Evolutionary conservation across 30 jellyfish, hydroid and myxozoan species (phyloP).

Genomic region (Clytia hemisphaerica): DNA sequence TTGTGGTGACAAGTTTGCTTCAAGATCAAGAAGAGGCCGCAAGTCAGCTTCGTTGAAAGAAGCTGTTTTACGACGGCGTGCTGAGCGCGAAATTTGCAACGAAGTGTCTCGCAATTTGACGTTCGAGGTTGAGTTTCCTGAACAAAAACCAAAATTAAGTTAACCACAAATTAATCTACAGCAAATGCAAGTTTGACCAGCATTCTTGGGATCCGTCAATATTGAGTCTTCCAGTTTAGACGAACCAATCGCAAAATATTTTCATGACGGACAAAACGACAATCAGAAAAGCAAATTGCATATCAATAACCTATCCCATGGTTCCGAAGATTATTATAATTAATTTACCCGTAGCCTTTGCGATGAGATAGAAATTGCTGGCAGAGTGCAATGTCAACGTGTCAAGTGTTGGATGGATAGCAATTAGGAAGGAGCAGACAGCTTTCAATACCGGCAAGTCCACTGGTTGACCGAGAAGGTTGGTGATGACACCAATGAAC

Average conservation of each 20-base stretch:
- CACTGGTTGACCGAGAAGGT: slow-evolving; percentile 80
- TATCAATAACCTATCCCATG: no score
- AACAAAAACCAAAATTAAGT: no score
- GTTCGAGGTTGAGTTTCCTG: no score
- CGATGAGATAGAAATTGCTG: slow-evolving; percentile 57
- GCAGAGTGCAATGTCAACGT: slow-evolving; percentile 74
- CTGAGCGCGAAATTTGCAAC: background rate
- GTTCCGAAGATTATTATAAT: no score
- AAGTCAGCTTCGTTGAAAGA: slow-evolving; percentile 23
- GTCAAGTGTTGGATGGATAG: slow-evolving; percentile 89
- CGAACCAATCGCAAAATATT: no score
- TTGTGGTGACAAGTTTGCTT: slow-evolving; percentile 7
- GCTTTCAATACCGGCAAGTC: slow-evolving; percentile 83
- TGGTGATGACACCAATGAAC: slow-evolving; percentile 51
- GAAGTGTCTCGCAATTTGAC: slow-evolving; percentile 2
- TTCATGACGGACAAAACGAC: no score
- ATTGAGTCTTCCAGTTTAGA: no score
- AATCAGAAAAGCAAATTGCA: no score
- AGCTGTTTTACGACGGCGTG: slow-evolving; percentile 4
- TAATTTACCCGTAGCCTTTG: no score
- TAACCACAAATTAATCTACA: no score
- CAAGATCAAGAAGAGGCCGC: background rate
- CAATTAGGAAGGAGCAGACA: slow-evolving; percentile 66
- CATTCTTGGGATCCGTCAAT: no score
- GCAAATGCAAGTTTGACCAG: no score